Evolutionary conservation across 2,888 invertebrate genomes (phyloP), one percentile per base, ranked within the genome.

Genomic region (Volucella inflata): DNA sequence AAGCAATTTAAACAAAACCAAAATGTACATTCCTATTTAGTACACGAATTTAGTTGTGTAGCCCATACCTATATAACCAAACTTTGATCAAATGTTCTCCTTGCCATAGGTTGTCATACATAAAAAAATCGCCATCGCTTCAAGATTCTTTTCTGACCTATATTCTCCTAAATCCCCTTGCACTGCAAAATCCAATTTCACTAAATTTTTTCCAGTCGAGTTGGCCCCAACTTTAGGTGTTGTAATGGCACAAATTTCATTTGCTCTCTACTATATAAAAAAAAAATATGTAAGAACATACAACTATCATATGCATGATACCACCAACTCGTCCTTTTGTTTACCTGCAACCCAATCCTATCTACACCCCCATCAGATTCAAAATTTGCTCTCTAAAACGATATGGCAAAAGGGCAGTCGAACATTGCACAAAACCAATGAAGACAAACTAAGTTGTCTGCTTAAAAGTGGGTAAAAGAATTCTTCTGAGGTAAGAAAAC

Each of bases 121-220:
- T 74, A 75, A 80, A 74, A 48, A 68, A 68, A 68, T 68, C 60
- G 62, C 64, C 64, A 71, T 51, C 50, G 64, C 42, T 53, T 53
- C 9, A 17, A 48, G 57, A 64, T 71, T 67, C 72, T 64, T 50
- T 70, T n/a, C 68, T 81, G 81, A 76, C 81, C 81, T 57, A 81
- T 64, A 75, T 81, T 62, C 17, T 44, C 42, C 38, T 51, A 40
- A 14, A 78, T 64, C 48, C 60, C 67, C 46, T 67, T 57, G 42
- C 80, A 60, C 60, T 75, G 76, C 75, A 70, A 81, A 81, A 81
- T 81, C 75, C 75, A 81, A 81, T 81, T 81, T 81, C 64, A 75
- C 74, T 80, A 48, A 75, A 75, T 81, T 75, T 64, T 70, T 81
- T 81, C 70, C 75, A 75, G 81, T 76, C 75, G 70, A 81, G 64